Evolutionary conservation across 2,113 vertebrate species (phyloP).

Genomic region (Barbus barbus): DNA sequence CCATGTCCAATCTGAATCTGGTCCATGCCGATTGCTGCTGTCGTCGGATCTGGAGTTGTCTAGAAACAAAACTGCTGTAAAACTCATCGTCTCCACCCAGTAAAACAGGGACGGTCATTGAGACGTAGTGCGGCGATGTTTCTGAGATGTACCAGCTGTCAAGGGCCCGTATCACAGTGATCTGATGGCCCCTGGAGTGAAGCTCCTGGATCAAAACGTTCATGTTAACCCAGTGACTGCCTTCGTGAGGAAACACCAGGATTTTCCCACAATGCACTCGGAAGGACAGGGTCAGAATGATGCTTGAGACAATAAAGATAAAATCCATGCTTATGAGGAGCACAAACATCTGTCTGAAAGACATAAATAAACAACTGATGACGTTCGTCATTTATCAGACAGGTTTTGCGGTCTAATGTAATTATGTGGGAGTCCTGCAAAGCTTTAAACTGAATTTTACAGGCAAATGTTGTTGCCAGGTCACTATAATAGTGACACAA

Average conservation of each 20-base stretch:
- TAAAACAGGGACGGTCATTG: conserved; percentile 62
- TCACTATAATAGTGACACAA: no score
- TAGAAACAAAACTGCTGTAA: conserved; percentile 56
- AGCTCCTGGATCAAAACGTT: conserved; percentile 64
- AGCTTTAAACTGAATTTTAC: no score
- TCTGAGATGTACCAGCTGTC: conserved; percentile 73
- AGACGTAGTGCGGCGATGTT: conserved; percentile 57
- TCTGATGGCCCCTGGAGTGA: conserved; percentile 63
- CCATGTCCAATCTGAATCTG: conserved; percentile 59
- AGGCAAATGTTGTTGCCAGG: no score
- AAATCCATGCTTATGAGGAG: not conserved
- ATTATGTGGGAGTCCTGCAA: no score
- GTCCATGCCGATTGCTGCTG: conserved; percentile 43
- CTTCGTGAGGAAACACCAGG: conserved; percentile 69
- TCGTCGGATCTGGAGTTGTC: conserved; percentile 60
- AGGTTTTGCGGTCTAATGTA: no score
- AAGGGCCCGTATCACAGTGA: conserved; percentile 63
- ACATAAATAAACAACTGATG: no score
- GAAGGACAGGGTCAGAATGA: conserved; percentile 3
- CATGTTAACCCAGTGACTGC: conserved; percentile 72
- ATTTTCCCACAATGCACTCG: conserved; percentile 59
- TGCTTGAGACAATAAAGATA: not conserved
- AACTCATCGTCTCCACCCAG: conserved; percentile 64
- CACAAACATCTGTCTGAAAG: no score
- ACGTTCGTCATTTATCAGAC: no score